phyloP scores from a whole-genome alignment of 2,113 vertebrate species.

The Corvus cornix region DNA sequence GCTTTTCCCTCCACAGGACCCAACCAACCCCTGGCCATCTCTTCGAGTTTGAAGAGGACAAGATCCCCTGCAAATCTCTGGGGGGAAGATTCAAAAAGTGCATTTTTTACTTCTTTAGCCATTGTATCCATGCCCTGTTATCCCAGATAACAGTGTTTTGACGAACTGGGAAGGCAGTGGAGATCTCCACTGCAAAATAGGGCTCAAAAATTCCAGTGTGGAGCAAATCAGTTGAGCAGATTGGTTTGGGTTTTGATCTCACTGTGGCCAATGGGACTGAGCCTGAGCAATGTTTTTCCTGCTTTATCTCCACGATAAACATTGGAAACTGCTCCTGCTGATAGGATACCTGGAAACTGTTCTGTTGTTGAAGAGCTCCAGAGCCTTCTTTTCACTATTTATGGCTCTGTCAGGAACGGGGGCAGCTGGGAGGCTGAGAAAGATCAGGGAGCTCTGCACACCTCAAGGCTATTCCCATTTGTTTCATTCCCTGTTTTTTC shows the following conservation, averaged over 20 bases:
- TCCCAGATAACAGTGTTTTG: background rate
- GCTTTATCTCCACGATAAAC: background rate
- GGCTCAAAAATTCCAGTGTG: background rate
- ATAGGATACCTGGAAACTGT: background rate
- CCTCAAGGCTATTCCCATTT: conserved; percentile 48
- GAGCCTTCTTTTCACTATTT: background rate
- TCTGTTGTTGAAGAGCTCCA: background rate
- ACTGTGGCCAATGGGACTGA: background rate
- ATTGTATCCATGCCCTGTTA: background rate
- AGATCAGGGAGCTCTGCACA: conserved; percentile 18
- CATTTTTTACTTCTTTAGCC: background rate
- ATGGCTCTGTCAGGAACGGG: background rate
- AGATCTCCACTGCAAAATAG: background rate
- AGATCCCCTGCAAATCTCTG: background rate
- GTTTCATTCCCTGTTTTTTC: background rate
- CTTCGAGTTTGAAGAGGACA: background rate
- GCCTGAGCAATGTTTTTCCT: background rate
- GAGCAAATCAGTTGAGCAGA: background rate
- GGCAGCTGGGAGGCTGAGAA: background rate
- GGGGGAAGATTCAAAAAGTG: background rate
- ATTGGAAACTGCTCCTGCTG: background rate
- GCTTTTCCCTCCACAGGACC: rapidly evolving
- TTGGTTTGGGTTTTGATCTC: background rate
- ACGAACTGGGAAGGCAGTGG: background rate
- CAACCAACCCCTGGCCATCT: background rate